Evolutionary conservation across 1,140 invertebrate species (phyloP).

Genomic region (Phortica variegata): DNA sequence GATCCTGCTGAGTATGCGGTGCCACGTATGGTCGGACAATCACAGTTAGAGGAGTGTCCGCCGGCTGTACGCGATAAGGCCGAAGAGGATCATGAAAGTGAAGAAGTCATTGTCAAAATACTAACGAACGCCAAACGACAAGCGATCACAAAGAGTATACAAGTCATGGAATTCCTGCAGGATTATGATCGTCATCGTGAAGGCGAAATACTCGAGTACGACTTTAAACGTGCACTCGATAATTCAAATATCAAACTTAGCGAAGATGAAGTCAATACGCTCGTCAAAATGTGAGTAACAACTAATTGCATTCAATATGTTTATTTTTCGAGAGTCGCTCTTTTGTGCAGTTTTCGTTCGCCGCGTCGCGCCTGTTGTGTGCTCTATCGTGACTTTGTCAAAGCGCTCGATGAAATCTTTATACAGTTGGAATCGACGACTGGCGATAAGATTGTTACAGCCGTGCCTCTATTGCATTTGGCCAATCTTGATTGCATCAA

Average conservation of each 20-base stretch:
- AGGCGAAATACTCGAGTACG: conserved; percentile 61
- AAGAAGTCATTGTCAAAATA: conserved; percentile 67
- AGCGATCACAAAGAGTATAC: conserved; percentile 66
- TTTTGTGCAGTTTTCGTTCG: conserved; percentile 61
- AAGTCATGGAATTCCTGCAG: conserved; percentile 65
- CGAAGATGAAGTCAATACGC: conserved; percentile 28
- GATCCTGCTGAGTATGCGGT: conserved; percentile 51
- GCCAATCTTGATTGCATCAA: conserved; percentile 62
- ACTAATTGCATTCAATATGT: neutral
- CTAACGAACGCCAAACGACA: conserved; percentile 71
- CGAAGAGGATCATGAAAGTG: conserved; percentile 18
- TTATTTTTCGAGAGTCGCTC: neutral
- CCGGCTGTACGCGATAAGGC: conserved; percentile 18
- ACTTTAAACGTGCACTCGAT: conserved; percentile 67
- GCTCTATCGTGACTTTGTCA: conserved; percentile 67
- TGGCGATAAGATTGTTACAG: conserved; percentile 53
- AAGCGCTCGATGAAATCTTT: conserved; percentile 67
- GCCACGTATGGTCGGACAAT: conserved; percentile 35
- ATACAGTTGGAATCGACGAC: conserved; percentile 67
- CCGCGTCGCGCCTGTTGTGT: conserved; percentile 61
- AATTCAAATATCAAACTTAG: conserved; percentile 64
- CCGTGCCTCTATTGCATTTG: conserved; percentile 65
- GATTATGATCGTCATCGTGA: conserved; percentile 66
- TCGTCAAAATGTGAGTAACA: conserved; percentile 34
- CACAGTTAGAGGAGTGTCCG: conserved; percentile 29